Base-by-base conservation (phyloP, 1,140 invertebrate genomes). In the Marisa cornuarietis region DNA sequence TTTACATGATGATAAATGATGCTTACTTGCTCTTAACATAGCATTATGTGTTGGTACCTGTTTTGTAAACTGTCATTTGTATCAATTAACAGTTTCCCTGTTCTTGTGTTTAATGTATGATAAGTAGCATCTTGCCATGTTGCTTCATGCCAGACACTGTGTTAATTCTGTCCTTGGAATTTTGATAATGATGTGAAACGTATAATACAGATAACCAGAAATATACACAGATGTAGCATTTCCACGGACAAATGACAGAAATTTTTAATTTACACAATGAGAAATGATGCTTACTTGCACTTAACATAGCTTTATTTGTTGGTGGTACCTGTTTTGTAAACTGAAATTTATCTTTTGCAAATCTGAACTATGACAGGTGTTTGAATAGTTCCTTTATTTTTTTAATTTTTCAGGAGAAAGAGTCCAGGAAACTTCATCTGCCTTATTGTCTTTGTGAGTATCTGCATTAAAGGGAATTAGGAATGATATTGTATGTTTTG, bases 71-170 rank as follows among this genome's bases (percentile, higher is more conserved):
- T n/a, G n/a, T n/a, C n/a, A n/a, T n/a, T n/a, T 42, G 31, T 42
- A 6, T 42, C 31, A 42, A 42, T 42, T 42, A 6, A 6, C 31
- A 42, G 2, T 4, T 42, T 6, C 31, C 31, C 2, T 42, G 2
- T 42, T 94, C 86, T 92, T 94, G 93, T n/a, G 87, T 98, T 98
- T 89, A 95, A 95, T n/a, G n/a, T n/a, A n/a, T n/a, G n/a, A n/a
- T n/a, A n/a, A n/a, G 86, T 94, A 66, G 95, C 97, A 87, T 91
- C n/a, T n/a, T 98, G 7, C 93, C 92, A 18, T 83, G 97, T 6
- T 98, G 98, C 85, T 86, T 88, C 85, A 84, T 87, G 84, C 68
- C 68, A 51, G n/a, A 62, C 65, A 73, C n/a, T 26, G 52, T 49
- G 68, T 13, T 11, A 71, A 31, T 22, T 9, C 24, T 31, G 10